These are phyloP conservation scores for Apodemia zela DNA, from an alignment of 2,888 invertebrate species.

Conservation along the genomic window DNA sequence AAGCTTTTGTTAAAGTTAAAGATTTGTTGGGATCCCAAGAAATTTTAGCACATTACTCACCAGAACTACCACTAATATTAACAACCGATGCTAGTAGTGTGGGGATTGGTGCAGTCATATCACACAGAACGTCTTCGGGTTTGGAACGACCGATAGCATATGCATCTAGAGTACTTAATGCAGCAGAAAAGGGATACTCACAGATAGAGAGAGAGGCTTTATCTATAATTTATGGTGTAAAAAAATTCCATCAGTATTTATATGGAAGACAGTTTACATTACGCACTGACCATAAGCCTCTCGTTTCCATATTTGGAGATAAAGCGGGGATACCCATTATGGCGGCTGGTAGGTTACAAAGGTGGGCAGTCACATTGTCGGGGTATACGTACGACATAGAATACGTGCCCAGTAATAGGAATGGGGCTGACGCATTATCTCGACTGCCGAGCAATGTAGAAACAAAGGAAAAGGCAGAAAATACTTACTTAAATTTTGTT, in stretches of 20 bases:
- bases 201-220: constrained; percentile 35
- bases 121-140: no score
- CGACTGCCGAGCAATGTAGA: background rate
- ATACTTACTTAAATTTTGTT: constrained; percentile 19
- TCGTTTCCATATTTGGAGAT: constrained; percentile 44
- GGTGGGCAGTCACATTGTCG: background rate
- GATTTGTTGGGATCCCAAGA: no score
- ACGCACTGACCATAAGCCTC: constrained; percentile 52
- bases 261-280: constrained; percentile 34
- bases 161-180: constrained; percentile 34
- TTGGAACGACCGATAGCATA: constrained; percentile 32
- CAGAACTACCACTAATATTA: no score
- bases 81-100: no score
- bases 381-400: constrained; percentile 22
- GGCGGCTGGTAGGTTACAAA: constrained; percentile 32
- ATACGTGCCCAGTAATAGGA: background rate
- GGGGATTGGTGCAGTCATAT: no score
- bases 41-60: no score
- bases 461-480: background rate
- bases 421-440: constrained; percentile 19
- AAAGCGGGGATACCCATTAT: constrained; percentile 38
- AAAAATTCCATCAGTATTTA: constrained; percentile 33
- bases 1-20: no score
- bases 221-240: constrained; percentile 32
- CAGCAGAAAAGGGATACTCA: constrained; percentile 35